These are phyloP conservation scores for Laspeyria flexula DNA, from an alignment of 2,888 invertebrate species.

Conservation along the genomic window DNA sequence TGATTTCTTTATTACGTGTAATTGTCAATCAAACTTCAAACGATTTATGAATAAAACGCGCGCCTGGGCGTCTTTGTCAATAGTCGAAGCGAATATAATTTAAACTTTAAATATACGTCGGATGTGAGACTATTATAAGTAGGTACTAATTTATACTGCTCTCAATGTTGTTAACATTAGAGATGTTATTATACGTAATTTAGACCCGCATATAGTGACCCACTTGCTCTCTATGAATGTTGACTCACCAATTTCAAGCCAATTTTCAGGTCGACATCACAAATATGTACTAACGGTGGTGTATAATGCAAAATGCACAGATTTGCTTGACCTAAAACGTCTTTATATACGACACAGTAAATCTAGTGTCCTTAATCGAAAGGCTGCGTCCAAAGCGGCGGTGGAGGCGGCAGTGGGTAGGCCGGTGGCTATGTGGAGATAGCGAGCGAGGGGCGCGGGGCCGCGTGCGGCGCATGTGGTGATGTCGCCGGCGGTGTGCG, in stretches of 20 bases:
- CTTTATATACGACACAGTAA: background rate
- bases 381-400: slow-evolving; percentile 72
- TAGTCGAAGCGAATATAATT: slow-evolving; percentile 16
- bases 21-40: slow-evolving; percentile 10
- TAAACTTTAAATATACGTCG: slow-evolving; percentile 4
- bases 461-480: slow-evolving; percentile 71
- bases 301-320: background rate
- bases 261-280: background rate
- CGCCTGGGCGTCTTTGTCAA: slow-evolving; percentile 15
- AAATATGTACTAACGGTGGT: background rate
- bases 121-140: slow-evolving; percentile 14
- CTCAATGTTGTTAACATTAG: slow-evolving; percentile 43
- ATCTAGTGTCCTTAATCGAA: slow-evolving; percentile 51
- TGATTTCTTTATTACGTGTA: slow-evolving; percentile 13
- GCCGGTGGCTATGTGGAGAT: slow-evolving; percentile 78
- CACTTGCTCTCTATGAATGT: slow-evolving; percentile 1
- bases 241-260: slow-evolving; percentile 15
- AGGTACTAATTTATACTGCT: slow-evolving; percentile 46
- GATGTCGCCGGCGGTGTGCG: slow-evolving; percentile 73
- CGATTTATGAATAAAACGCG: slow-evolving; percentile 7
- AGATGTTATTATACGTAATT: slow-evolving; percentile 47
- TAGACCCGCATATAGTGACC: slow-evolving; percentile 32
- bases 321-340: background rate
- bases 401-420: slow-evolving; percentile 65
- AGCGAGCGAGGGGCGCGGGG: slow-evolving; percentile 69